phyloP scores from a whole-genome alignment of 2,888 invertebrate species.

The Papilio demoleus region DNA sequence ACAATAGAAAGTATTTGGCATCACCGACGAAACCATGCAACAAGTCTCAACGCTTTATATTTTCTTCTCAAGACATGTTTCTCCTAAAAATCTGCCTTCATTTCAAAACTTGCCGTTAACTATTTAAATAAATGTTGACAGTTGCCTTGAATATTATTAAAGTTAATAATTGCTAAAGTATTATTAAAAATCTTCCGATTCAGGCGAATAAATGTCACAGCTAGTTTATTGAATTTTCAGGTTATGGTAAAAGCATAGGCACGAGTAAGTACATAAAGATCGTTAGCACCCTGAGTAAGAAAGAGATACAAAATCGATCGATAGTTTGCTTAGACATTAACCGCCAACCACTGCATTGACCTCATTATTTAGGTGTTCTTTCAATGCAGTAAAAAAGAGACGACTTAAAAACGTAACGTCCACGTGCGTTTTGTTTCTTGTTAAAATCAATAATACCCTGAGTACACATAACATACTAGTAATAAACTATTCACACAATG shows the following conservation, averaged over 20 bases:
- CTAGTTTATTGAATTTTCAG: conserved; percentile 19
- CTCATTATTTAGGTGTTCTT: conserved; percentile 77
- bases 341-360: conserved; percentile 80
- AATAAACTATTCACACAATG: not conserved
- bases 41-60: conserved; percentile 13
- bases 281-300: conserved; percentile 70
- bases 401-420: conserved; percentile 46
- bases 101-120: no score
- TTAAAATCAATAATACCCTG: conserved; percentile 11
- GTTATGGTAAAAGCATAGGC: conserved; percentile 24
- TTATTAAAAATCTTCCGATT: not conserved
- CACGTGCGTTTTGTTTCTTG: conserved; percentile 22
- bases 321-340: conserved; percentile 80
- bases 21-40: conserved; percentile 16
- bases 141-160: no score
- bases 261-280: conserved; percentile 47
- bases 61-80: not conserved
- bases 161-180: not conserved
- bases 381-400: conserved; percentile 56
- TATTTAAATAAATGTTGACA: no score
- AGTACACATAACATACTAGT: not conserved
- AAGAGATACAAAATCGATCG: conserved; percentile 79
- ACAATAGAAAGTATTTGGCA: conserved; percentile 30
- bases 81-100: not conserved
- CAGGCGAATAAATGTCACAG: not conserved